phyloP scores from a whole-genome alignment of 2,113 vertebrate species.

The Daubentonia madagascariensis region DNA sequence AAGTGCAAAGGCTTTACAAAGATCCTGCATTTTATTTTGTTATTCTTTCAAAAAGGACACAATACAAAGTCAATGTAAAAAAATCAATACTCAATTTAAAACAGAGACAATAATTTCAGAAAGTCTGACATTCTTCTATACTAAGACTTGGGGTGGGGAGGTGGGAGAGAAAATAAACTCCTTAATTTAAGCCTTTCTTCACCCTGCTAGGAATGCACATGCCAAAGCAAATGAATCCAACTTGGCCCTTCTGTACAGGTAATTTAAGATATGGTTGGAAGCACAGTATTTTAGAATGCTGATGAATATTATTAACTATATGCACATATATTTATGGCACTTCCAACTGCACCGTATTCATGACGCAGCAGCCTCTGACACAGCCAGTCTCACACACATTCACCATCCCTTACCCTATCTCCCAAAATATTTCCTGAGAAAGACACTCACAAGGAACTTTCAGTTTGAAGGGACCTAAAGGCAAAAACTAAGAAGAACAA shows the following conservation, averaged over 20 bases:
- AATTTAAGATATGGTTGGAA: neutral
- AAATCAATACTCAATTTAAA: slow-evolving; percentile 59
- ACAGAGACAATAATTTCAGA: slow-evolving; percentile 46
- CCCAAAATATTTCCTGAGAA: slow-evolving; percentile 83
- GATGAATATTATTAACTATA: neutral
- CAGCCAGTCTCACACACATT: neutral
- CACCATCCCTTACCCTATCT: neutral
- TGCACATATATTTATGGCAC: neutral
- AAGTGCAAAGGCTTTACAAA: slow-evolving; percentile 43
- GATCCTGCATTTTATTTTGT: slow-evolving; percentile 52
- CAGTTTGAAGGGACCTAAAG: neutral
- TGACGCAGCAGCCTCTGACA: neutral
- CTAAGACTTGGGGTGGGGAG: neutral
- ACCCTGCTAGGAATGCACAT: neutral
- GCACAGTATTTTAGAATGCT: neutral
- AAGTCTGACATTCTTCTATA: slow-evolving; percentile 44
- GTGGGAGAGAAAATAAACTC: slow-evolving; percentile 24
- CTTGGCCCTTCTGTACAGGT: slow-evolving; percentile 4
- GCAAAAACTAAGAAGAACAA: neutral
- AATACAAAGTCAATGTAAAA: slow-evolving; percentile 42
- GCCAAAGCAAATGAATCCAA: neutral
- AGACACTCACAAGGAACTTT: slow-evolving; percentile 62
- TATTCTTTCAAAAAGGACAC: slow-evolving; percentile 33
- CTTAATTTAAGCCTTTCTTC: slow-evolving; percentile 47
- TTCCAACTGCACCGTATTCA: neutral